Conservation (phyloP, 2,797 vertebrate genomes). For the Potorous gilbertii region DNA sequence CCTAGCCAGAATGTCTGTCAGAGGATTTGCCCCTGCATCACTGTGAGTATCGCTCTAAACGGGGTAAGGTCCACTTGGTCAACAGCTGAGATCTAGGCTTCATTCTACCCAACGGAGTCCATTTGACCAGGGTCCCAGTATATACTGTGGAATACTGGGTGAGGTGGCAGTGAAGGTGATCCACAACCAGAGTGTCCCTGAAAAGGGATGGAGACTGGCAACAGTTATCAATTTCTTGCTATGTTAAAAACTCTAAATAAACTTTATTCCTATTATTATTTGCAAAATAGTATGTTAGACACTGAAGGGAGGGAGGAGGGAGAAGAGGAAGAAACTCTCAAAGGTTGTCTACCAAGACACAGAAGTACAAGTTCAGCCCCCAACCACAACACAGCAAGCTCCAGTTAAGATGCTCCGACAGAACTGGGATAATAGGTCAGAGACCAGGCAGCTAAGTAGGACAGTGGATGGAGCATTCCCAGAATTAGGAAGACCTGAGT, state of each 20-base stretch:
- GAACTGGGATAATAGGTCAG: not conserved
- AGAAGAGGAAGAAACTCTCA: not conserved
- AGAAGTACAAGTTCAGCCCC: not conserved
- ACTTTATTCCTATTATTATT: not conserved
- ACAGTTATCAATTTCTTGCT: not conserved
- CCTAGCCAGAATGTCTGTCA: not conserved
- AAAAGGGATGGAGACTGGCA: not conserved
- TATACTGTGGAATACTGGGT: not conserved
- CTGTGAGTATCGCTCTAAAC: not conserved
- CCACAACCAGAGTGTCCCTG: not conserved
- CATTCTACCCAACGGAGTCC: not conserved
- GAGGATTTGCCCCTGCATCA: not conserved
- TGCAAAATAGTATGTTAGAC: not conserved
- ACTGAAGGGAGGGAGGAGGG: no score
- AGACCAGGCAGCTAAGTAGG: not conserved
- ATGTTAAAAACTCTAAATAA: not conserved
- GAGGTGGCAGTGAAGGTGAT: not conserved
- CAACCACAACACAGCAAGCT: not conserved
- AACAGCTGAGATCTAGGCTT: not conserved
- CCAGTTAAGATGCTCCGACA: not conserved
- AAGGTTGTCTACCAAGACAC: not conserved
- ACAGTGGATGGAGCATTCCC: not conserved
- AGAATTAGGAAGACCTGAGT: not conserved
- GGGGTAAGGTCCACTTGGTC: not conserved
- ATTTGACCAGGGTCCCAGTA: not conserved